Base-by-base conservation (phyloP, 2,113 vertebrate species). In the Periophthalmodon schlosseri region DNA sequence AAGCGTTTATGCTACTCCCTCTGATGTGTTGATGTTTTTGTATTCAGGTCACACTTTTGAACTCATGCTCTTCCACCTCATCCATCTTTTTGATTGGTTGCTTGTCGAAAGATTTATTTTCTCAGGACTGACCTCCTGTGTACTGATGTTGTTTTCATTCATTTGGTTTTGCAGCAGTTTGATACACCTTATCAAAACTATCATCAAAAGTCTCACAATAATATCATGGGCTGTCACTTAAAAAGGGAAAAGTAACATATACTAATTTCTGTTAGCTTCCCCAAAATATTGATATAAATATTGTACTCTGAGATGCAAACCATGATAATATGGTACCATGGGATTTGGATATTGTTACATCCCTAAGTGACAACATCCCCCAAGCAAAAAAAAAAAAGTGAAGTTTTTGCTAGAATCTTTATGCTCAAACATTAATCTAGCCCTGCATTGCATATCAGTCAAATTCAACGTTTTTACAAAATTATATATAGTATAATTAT, bases 11-110 rank as follows among this genome's bases (percentile, higher is more conserved):
- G 23, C 2, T 68, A 23, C 15, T 46, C 13, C 28, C 20, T 2
- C 1, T 34, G 28, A 6, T 65, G 14, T 57, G 66, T 66, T 50
- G 49, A 66, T 28, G 49, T 61, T 64, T 16, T 57, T 18, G 34
- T 12, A 5, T 28, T 46, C 16, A 21, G 49, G 18, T 58, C 21
- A 46, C 66, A n/a, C 18, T 52, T 12, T 57, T 14, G 16, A 50
- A 11, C 23, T 52, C 9, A 0, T 8, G 7, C 52, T 54, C 39
- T 66, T 46, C 39, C 58, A n/a, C 36, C 54, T 63, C 75, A 72
- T 82, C 64, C 77, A 82, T 72, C 84, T 61, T 0, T 24, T 0
- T 75, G 76, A 85, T 75, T 74, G 63, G 77, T 71, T 54, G 47
- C 60, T 66, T 78, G 69, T 68, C 65, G 5, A 7, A 21, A 14